A percentile compares a stretch with the other conserved stretches of the same genome.
phyloP scores from a whole-genome alignment of 2,113 vertebrate genomes.

The Corythoichthys intestinalis region DNA sequence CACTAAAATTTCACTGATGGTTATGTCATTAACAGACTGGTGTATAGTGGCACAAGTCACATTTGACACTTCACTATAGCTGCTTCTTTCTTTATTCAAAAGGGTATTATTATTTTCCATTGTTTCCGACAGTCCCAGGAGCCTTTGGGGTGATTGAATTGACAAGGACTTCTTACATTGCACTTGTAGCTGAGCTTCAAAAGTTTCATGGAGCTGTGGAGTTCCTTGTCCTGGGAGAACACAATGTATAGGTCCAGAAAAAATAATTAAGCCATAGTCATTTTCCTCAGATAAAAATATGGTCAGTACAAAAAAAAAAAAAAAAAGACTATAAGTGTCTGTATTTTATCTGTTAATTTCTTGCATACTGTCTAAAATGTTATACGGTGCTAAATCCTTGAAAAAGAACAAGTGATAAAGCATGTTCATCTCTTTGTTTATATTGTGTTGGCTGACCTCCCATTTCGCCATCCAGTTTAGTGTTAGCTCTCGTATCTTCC shows the following conservation, averaged over 20 bases:
- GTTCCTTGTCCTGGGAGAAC: constrained; percentile 20
- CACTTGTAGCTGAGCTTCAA: neutral
- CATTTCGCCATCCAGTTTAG: constrained; percentile 30
- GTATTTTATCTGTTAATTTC: neutral
- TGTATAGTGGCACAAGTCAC: constrained; percentile 34
- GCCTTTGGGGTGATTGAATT: neutral
- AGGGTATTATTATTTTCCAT: neutral
- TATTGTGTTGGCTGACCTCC: constrained; percentile 45
- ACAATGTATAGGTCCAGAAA: neutral
- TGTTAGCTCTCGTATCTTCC: constrained; percentile 30
- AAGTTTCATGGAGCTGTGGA: neutral
- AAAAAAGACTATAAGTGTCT: neutral
- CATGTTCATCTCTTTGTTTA: constrained; percentile 25
- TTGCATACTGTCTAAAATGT: neutral
- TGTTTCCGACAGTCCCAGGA: neutral
- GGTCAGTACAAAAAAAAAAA: neutral
- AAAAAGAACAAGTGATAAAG: constrained; percentile 4
- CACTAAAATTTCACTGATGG: constrained; percentile 33
- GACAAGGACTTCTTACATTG: neutral
- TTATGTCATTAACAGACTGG: constrained; percentile 12
- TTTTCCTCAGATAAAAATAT: neutral
- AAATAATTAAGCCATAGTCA: neutral
- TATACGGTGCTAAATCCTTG: neutral
- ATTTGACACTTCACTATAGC: constrained; percentile 5
- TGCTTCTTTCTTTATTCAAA: neutral